Evolutionary conservation across 1,140 invertebrate genomes (phyloP).

Genomic region (Anastatus disparis): DNA sequence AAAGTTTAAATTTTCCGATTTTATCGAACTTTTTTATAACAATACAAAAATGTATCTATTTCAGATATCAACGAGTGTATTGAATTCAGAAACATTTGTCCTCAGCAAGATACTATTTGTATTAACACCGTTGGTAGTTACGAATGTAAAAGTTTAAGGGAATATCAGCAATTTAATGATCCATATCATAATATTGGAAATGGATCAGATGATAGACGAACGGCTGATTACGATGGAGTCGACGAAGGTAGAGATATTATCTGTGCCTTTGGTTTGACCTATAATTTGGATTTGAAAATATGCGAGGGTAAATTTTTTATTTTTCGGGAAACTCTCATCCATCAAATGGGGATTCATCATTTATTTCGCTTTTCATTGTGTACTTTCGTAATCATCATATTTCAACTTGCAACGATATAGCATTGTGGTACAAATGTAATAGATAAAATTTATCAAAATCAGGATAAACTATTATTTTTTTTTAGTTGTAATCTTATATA

Average conservation of each 20-base stretch:
- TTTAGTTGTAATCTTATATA: no score
- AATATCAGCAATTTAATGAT: conserved; percentile 1
- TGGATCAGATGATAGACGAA: not conserved
- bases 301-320: conserved; percentile 74
- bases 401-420: no score
- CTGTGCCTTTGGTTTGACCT: conserved; percentile 69
- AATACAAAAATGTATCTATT: conserved; percentile 10
- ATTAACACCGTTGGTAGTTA: conserved; percentile 66
- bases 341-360: no score
- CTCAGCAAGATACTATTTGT: conserved; percentile 58
- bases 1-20: not conserved
- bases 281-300: conserved; percentile 67
- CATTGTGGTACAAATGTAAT: no score
- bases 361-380: no score
- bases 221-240: not conserved
- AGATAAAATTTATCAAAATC: no score
- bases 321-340: no score
- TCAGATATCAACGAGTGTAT: conserved; percentile 74
- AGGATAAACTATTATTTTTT: no score
- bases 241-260: conserved; percentile 14
- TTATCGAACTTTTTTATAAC: not conserved
- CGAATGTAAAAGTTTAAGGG: conserved; percentile 52
- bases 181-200: not conserved
- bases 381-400: no score
- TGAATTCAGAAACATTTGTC: conserved; percentile 49